Evolutionary conservation across 1,140 invertebrate genomes (phyloP).

Genomic region (Colletes latitarsis): DNA sequence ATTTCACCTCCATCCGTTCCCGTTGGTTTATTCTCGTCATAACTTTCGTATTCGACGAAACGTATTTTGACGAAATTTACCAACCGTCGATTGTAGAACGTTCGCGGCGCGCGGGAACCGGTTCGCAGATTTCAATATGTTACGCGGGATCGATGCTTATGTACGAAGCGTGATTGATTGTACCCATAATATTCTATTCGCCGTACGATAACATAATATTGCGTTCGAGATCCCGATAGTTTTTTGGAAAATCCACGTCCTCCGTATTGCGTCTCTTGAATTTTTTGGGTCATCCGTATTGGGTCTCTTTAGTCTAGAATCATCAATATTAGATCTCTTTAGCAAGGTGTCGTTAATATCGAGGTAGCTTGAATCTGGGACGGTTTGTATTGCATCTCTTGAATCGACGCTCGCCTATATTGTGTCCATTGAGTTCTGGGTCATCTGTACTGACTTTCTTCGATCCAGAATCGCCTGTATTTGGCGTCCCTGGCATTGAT

Average conservation of each 20-base stretch:
- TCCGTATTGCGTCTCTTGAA: too few relatives aligned
- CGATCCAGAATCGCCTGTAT: too few relatives aligned
- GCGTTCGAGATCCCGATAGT: background rate
- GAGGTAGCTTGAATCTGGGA: too few relatives aligned
- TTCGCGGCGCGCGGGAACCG: background rate
- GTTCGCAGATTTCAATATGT: background rate
- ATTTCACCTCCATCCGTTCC: background rate
- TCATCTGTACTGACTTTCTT: too few relatives aligned
- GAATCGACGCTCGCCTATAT: too few relatives aligned
- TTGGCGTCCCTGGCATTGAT: too few relatives aligned
- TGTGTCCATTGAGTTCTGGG: too few relatives aligned
- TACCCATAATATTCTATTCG: constrained; percentile 22
- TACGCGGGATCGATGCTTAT: background rate
- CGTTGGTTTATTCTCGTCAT: constrained; percentile 7
- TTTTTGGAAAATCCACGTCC: constrained; percentile 3
- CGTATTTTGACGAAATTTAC: constrained; percentile 23
- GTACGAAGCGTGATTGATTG: constrained; percentile 13
- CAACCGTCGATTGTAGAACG: background rate
- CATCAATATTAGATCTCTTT: too few relatives aligned
- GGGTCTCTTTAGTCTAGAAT: too few relatives aligned
- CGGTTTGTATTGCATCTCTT: too few relatives aligned
- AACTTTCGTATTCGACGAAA: background rate
- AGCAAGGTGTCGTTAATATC: too few relatives aligned
- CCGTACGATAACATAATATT: constrained; percentile 7
- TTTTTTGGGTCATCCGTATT: too few relatives aligned